Percentiles rank a stretch among this genome's conserved stretches.
These are phyloP conservation scores for Oryzias sinensis DNA, from an alignment of 2,797 vertebrate genomes.

Conservation along the genomic window DNA sequence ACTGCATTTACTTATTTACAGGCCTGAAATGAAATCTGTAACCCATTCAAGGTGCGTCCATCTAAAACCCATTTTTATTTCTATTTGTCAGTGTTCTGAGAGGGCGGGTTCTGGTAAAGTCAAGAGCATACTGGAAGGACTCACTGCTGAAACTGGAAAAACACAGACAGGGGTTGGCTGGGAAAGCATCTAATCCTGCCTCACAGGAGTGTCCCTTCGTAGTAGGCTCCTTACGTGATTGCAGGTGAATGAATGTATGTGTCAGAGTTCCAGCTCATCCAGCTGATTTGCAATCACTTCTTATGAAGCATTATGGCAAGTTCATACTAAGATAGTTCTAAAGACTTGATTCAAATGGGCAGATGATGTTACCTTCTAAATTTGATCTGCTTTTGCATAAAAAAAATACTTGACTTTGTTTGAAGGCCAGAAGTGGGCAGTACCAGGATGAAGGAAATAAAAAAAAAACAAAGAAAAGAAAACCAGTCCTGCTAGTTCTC, in stretches of 20 bases:
- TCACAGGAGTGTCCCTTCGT: slow-evolving; percentile 37
- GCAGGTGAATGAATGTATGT: slow-evolving; percentile 10
- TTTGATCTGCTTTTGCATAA: too few relatives aligned
- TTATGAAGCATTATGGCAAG: too few relatives aligned
- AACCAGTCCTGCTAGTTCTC: too few relatives aligned
- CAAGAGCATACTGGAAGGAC: slow-evolving; percentile 9
- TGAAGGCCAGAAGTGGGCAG: too few relatives aligned
- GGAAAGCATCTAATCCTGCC: slow-evolving; percentile 45
- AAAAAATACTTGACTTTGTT: too few relatives aligned
- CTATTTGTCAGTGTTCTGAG: slow-evolving; percentile 2
- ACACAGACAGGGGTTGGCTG: slow-evolving; percentile 46
- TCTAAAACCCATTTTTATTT: background rate
- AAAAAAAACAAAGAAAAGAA: too few relatives aligned
- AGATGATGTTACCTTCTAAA: too few relatives aligned
- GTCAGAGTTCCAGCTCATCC: slow-evolving; percentile 19
- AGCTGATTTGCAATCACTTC: background rate
- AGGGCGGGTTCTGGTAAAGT: slow-evolving; percentile 7
- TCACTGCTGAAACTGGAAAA: slow-evolving; percentile 6
- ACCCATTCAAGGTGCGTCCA: background rate
- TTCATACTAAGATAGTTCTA: too few relatives aligned
- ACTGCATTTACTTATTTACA: slow-evolving; percentile 56
- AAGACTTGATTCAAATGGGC: too few relatives aligned
- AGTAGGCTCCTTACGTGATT: background rate
- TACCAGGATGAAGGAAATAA: too few relatives aligned
- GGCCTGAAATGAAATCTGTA: slow-evolving; percentile 12